Conservation (phyloP, 2,888 invertebrate genomes). For the Deilephila elpenor region DNA sequence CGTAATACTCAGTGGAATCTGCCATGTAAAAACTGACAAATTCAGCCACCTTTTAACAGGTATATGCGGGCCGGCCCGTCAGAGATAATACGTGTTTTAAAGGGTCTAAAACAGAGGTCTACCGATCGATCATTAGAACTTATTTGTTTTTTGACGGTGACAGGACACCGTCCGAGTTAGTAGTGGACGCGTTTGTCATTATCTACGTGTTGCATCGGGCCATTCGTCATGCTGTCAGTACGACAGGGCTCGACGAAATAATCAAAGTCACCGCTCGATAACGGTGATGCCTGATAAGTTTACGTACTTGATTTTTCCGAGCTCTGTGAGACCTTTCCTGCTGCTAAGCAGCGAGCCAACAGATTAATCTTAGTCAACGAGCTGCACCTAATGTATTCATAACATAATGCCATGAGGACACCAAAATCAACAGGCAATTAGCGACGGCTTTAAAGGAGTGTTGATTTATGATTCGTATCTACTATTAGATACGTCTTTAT, state of each 20-base stretch:
- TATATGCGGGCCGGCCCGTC: conserved; percentile 59
- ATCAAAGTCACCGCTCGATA: conserved; percentile 82
- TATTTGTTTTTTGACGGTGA: conserved; percentile 82
- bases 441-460: neutral
- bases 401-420: conserved; percentile 4
- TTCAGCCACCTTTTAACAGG: conserved; percentile 64
- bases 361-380: conserved; percentile 24
- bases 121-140: conserved; percentile 82
- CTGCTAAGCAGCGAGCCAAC: conserved; percentile 13
- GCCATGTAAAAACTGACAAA: conserved; percentile 54
- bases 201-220: conserved; percentile 75
- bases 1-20: conserved; percentile 54
- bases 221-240: conserved; percentile 83
- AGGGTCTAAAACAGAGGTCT: conserved; percentile 74
- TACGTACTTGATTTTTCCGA: conserved; percentile 45
- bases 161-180: conserved; percentile 69
- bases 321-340: conserved; percentile 34
- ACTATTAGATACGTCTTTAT: neutral
- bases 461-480: neutral
- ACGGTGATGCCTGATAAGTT: conserved; percentile 54
- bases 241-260: conserved; percentile 74
- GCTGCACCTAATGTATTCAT: conserved; percentile 19
- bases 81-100: conserved; percentile 76
- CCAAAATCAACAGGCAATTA: conserved; percentile 3
- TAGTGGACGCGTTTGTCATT: conserved; percentile 60